These are phyloP conservation scores for Acrossocheilus fasciatus DNA, from an alignment of 2,797 vertebrate genomes.

Conservation along the genomic window DNA sequence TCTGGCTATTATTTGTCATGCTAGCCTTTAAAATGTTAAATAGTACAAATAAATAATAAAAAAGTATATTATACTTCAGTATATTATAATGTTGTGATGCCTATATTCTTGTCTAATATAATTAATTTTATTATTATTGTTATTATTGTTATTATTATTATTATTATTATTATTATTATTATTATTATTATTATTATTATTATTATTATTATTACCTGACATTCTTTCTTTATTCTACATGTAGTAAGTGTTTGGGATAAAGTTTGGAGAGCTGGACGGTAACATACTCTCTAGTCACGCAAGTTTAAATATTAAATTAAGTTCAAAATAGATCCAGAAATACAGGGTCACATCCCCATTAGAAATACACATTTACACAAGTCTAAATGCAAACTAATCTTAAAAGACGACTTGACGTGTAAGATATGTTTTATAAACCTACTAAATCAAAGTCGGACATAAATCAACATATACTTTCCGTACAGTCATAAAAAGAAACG, in stretches of 20 bases:
- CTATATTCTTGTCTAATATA: too few species aligned
- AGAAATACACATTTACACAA: background rate
- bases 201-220: too few species aligned
- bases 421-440: slow-evolving; percentile 3
- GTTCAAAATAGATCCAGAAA: background rate
- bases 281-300: background rate
- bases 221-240: background rate
- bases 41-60: too few species aligned
- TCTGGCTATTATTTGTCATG: too few species aligned
- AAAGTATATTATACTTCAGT: background rate
- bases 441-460: background rate
- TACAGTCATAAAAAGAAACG: background rate
- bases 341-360: background rate
- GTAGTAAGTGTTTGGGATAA: background rate
- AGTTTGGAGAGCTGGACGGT: background rate
- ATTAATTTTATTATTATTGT: too few species aligned
- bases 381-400: background rate
- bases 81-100: background rate
- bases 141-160: too few species aligned
- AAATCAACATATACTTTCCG: background rate
- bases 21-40: too few species aligned
- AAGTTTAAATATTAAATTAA: background rate
- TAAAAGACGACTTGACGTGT: background rate
- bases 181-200: too few species aligned
- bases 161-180: too few species aligned